Base-by-base conservation (phyloP, 2,113 vertebrate species). In the Nyctereutes procyonoides region DNA sequence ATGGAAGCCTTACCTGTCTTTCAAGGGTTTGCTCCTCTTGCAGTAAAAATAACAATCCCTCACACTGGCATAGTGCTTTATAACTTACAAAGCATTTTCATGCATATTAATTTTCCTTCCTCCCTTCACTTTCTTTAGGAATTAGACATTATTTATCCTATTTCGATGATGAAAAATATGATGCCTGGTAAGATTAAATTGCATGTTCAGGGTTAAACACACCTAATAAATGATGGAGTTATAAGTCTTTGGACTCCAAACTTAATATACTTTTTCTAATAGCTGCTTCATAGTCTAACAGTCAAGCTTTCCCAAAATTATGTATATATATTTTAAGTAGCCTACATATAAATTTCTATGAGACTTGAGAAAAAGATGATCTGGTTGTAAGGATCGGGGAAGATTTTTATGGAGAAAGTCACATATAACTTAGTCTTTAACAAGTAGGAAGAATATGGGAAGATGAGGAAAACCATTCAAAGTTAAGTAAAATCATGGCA, bases 401-500 rank as follows among this genome's bases (percentile, higher is more conserved):
- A 97, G 19, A 51, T 30, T 91, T 97, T 90, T 84, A 92, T 88
- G 43, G 26, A 56, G 14, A 16, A 95, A 69, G 69, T 71, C 58
- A 55, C 4, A 55, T 92, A 63, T 38, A 82, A 32, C 92, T 67
- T 62, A 82, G 56, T 87, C 26, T 92, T 95, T 92, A 84, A 81
- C 14, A 96, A 65, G 83, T 48, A 82, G 5, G 35, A 93, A 90
- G 51, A 83, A 74, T 94, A 62, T 94, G 43, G 17, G 74, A 55
- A 92, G n/a, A 94, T 83, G 24, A 97, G 13, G n/a, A 67, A 96
- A 87, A 87, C 9, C 56, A 73, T 74, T 92, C 38, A 28, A 87
- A 96, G n/a, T 89, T 71, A 83, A 93, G 67, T 15, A 95, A 97
- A 96, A 79, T 96, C 14, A 94, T 30, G 19, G 43, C 53, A 97